Evolutionary conservation across 2,888 invertebrate genomes (phyloP).

Genomic region (Itoplectis maculator): DNA sequence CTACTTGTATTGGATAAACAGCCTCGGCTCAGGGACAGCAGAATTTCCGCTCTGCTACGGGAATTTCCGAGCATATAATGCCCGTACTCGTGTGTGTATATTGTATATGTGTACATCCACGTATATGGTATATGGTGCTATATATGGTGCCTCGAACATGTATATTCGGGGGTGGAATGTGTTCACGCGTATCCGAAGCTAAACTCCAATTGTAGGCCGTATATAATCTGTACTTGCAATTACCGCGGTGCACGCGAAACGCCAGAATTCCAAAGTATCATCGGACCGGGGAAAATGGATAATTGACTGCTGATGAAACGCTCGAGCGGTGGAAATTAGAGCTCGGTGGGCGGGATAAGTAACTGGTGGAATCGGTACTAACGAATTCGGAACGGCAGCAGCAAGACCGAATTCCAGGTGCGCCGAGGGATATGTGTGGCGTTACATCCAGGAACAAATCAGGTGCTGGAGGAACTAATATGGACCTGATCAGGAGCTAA

Average conservation of each 20-base stretch:
- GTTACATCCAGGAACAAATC: too few relatives aligned
- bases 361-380: neutral
- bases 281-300: neutral
- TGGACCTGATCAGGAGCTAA: too few relatives aligned
- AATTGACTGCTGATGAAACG: neutral
- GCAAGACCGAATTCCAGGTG: too few relatives aligned
- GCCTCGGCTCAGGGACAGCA: neutral
- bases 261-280: neutral
- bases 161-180: too few relatives aligned
- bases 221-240: neutral
- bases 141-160: too few relatives aligned
- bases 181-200: neutral
- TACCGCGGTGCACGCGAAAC: constrained; percentile 4
- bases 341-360: neutral
- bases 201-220: neutral
- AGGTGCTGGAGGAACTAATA: too few relatives aligned
- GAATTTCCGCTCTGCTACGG: constrained; percentile 34
- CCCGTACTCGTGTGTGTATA: constrained; percentile 1
- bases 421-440: neutral
- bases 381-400: neutral
- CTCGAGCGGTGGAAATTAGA: neutral
- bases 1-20: constrained; percentile 24
- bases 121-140: neutral
- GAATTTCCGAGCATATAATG: constrained; percentile 13
- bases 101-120: neutral